A percentile compares a stretch with the other conserved stretches of the same genome.
Conservation (phyloP, 2,113 vertebrate species). For the Hyaena hyaena region DNA sequence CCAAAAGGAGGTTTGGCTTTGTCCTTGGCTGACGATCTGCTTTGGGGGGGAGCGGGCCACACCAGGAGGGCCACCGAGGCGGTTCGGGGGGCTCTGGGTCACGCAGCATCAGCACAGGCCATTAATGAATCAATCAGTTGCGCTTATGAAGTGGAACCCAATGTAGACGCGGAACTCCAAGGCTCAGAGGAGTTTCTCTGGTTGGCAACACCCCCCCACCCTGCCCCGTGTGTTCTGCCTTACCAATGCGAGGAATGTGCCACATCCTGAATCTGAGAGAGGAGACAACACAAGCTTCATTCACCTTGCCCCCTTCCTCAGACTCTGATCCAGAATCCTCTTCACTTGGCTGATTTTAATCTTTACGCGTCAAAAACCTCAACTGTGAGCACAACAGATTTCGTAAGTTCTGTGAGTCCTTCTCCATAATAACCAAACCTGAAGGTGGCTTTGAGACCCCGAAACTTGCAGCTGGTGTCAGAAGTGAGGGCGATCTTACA, state of each 20-base stretch:
- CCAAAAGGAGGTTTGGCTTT: not conserved
- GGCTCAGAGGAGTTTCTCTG: not conserved
- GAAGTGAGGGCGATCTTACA: not conserved
- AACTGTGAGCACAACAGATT: not conserved
- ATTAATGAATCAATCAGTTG: too few relatives aligned
- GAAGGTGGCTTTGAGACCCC: not conserved
- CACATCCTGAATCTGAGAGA: not conserved
- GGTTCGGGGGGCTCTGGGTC: not conserved
- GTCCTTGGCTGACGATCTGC: not conserved
- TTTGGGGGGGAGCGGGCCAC: not conserved
- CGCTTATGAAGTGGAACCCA: not conserved
- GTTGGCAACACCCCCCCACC: not conserved
- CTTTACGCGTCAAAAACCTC: not conserved
- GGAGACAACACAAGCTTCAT: not conserved
- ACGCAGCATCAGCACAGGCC: accelerated
- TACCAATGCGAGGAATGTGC: not conserved
- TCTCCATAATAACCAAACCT: not conserved
- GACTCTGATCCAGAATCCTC: not conserved
- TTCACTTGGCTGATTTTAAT: not conserved
- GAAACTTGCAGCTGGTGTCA: not conserved
- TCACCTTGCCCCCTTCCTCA: not conserved
- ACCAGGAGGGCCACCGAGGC: not conserved
- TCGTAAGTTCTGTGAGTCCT: not conserved
- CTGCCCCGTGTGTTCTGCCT: accelerated
- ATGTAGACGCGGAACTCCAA: not conserved